Percentiles rank a stretch among this genome's conserved stretches.
Evolutionary conservation across 23 tunicate genomes (phyloP).

Genomic region (Clavelina lepadiformis): DNA sequence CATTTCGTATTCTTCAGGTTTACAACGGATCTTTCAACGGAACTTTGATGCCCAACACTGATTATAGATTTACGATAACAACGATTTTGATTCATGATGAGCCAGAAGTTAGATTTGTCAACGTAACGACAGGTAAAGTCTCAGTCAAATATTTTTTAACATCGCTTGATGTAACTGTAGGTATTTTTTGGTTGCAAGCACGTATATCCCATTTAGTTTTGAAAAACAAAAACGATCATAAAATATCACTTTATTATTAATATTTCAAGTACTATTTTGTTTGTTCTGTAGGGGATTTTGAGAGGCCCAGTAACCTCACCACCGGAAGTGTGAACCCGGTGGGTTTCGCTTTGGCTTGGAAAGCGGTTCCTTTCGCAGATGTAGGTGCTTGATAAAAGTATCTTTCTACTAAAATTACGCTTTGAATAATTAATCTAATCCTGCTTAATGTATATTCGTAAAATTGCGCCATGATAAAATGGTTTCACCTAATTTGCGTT

Average conservation of each 20-base stretch:
- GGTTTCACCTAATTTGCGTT: too few species aligned
- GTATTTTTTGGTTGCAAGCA: too few species aligned
- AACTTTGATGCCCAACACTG: constrained; percentile 3
- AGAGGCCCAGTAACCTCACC: constrained; percentile 13
- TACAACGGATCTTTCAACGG: constrained; percentile 24
- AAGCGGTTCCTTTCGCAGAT: constrained; percentile 10
- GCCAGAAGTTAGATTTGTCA: background rate
- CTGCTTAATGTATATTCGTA: too few species aligned
- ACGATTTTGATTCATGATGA: constrained; percentile 9
- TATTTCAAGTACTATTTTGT: too few species aligned
- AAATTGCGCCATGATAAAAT: too few species aligned
- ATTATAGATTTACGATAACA: constrained; percentile 12
- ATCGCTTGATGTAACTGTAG: too few species aligned
- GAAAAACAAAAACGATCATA: background rate
- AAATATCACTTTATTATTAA: too few species aligned
- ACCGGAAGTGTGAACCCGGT: background rate
- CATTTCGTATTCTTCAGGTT: too few species aligned
- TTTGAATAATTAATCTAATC: too few species aligned
- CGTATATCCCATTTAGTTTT: background rate
- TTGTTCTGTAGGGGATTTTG: constrained; percentile 24
- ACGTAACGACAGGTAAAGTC: constrained; percentile 14
- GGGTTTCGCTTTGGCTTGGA: constrained; percentile 23
- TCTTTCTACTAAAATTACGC: too few species aligned
- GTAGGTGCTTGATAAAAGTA: too few species aligned
- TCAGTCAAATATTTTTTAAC: background rate